These are phyloP conservation scores for Cybosia mesomella DNA, from an alignment of 2,888 invertebrate species.

Conservation along the genomic window DNA sequence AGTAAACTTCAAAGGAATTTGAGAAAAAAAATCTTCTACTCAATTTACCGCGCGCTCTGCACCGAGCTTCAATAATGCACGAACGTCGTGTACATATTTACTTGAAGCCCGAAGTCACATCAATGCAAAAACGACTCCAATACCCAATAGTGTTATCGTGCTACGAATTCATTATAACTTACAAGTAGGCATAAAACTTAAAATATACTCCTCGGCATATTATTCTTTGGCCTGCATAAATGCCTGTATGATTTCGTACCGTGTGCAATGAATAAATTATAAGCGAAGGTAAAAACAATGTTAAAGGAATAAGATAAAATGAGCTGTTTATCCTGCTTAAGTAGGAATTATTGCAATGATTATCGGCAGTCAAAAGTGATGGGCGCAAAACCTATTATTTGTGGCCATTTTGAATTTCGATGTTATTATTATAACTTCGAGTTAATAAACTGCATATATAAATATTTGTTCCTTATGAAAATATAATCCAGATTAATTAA, in stretches of 20 bases:
- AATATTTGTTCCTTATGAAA: neutral
- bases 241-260: slow-evolving; percentile 38
- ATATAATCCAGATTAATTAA: neutral
- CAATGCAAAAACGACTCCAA: slow-evolving; percentile 32
- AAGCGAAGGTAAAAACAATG: slow-evolving; percentile 39
- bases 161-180: slow-evolving; percentile 29
- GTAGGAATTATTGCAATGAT: slow-evolving; percentile 40
- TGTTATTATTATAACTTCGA: slow-evolving; percentile 9
- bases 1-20: slow-evolving; percentile 22
- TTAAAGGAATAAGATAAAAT: slow-evolving; percentile 31
- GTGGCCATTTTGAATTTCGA: slow-evolving; percentile 32
- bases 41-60: neutral
- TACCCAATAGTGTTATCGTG: slow-evolving; percentile 13
- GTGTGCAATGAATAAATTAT: slow-evolving; percentile 52
- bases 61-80: slow-evolving; percentile 14
- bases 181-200: slow-evolving; percentile 32
- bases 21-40: slow-evolving; percentile 18
- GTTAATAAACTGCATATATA: neutral
- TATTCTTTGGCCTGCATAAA: slow-evolving; percentile 47
- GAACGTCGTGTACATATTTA: neutral
- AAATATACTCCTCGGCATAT: slow-evolving; percentile 38
- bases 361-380: slow-evolving; percentile 27
- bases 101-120: slow-evolving; percentile 10
- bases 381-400: slow-evolving; percentile 39
- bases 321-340: slow-evolving; percentile 33